Evolutionary conservation across 2,888 invertebrate genomes (phyloP).

Genomic region (Tiphia femorata): DNA sequence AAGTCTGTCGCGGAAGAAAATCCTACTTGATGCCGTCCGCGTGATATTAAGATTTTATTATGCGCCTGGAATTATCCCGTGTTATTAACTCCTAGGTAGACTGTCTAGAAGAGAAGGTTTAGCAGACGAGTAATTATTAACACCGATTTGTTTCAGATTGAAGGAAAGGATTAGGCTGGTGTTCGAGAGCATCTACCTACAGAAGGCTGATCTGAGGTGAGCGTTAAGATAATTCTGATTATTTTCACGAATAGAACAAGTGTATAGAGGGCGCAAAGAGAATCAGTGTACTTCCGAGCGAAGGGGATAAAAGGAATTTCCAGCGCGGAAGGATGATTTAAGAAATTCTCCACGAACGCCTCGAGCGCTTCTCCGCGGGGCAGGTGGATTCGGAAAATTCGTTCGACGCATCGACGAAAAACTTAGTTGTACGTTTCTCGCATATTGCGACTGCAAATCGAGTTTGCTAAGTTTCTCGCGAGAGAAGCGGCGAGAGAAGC

Average conservation of each 20-base stretch:
- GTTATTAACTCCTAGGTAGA: not conserved
- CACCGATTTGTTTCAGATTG: slow-evolving; percentile 75
- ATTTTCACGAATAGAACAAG: no score
- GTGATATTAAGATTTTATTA: no score
- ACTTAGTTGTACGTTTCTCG: slow-evolving; percentile 23
- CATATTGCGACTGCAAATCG: slow-evolving; percentile 37
- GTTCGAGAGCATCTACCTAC: slow-evolving; percentile 84
- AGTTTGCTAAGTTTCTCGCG: slow-evolving; percentile 36
- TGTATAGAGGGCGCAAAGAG: no score
- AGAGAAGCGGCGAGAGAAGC: not conserved
- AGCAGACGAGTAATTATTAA: no score
- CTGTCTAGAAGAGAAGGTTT: no score
- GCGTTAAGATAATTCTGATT: no score
- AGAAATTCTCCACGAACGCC: slow-evolving; percentile 14
- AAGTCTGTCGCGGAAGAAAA: no score
- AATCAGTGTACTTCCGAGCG: no score
- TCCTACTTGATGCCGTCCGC: no score
- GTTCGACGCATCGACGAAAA: slow-evolving; percentile 22
- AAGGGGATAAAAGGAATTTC: no score
- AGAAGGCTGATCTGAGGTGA: slow-evolving; percentile 84
- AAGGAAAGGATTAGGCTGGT: slow-evolving; percentile 84
- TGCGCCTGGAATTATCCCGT: slow-evolving; percentile 1
- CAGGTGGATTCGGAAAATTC: slow-evolving; percentile 26
- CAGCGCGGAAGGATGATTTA: slow-evolving; percentile 19
- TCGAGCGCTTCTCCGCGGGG: slow-evolving; percentile 5